A percentile compares a stretch with the other conserved stretches of the same genome.
Conservation (phyloP, 2,888 invertebrate genomes). For the Drosophila phalerata region DNA sequence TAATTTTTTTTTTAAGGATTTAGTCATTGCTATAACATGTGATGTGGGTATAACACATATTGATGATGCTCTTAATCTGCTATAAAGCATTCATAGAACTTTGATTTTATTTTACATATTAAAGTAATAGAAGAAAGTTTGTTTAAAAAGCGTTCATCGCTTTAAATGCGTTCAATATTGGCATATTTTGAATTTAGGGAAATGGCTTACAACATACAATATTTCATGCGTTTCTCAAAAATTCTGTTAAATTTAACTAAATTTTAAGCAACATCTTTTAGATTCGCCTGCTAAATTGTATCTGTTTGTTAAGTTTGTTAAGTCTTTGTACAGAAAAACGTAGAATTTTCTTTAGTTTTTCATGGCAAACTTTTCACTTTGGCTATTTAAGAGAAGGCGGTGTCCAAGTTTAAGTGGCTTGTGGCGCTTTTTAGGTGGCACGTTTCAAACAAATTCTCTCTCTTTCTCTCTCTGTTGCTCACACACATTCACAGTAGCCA, state of each 20-base stretch:
- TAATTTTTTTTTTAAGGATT: too few species aligned
- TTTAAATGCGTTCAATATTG: too few species aligned
- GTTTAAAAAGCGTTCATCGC: too few species aligned
- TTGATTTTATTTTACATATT: too few species aligned
- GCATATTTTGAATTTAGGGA: too few species aligned
- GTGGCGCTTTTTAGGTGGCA: constrained; percentile 56
- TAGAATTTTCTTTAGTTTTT: constrained; percentile 32
- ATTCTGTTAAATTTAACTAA: neutral
- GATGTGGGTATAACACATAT: too few species aligned
- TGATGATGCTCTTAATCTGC: too few species aligned
- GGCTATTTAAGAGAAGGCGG: constrained; percentile 49
- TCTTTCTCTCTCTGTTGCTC: neutral
- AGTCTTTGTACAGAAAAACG: constrained; percentile 21
- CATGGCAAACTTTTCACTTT: constrained; percentile 61
- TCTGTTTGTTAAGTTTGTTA: neutral
- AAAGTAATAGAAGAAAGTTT: too few species aligned
- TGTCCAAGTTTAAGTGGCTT: constrained; percentile 63
- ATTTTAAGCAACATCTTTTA: constrained; percentile 10
- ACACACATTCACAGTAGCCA: neutral
- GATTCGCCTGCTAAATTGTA: constrained; percentile 8
- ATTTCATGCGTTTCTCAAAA: neutral
- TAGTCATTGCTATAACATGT: too few species aligned
- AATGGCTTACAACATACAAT: neutral
- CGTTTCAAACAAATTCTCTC: constrained; percentile 43
- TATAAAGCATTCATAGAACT: too few species aligned